These are phyloP conservation scores for Lordiphosa mommai DNA, from an alignment of 1,140 invertebrate species.

Conservation along the genomic window DNA sequence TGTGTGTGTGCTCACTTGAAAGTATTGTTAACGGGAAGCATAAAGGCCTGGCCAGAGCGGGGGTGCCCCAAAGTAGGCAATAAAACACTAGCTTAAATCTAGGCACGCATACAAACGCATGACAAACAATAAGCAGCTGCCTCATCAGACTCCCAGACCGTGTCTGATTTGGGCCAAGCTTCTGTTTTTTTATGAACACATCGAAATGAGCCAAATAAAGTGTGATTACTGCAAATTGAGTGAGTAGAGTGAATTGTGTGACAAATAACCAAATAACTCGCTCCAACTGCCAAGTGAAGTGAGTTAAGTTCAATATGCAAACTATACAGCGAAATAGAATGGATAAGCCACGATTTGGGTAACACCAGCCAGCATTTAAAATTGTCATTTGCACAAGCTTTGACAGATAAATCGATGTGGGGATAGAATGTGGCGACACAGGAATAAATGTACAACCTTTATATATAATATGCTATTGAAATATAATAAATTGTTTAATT, in stretches of 20 bases:
- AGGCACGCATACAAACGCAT: conserved; percentile 55
- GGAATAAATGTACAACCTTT: too few relatives aligned
- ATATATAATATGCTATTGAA: too few relatives aligned
- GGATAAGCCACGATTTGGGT: neutral
- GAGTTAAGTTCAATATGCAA: neutral
- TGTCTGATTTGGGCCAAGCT: conserved; percentile 21
- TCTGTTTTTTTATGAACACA: conserved; percentile 59
- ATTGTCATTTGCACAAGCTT: too few relatives aligned
- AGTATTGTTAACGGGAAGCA: conserved; percentile 67
- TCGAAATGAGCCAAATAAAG: conserved; percentile 68
- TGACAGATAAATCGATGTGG: too few relatives aligned
- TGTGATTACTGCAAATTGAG: conserved; percentile 75
- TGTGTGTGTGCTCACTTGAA: conserved; percentile 59
- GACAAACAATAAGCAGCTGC: conserved; percentile 51
- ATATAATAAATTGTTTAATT: too few relatives aligned
- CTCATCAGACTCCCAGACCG: neutral
- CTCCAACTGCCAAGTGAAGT: conserved; percentile 1
- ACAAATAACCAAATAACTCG: conserved; percentile 19
- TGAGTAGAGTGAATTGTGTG: conserved; percentile 52
- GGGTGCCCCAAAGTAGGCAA: conserved; percentile 62
- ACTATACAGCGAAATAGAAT: neutral
- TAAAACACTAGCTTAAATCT: conserved; percentile 73
- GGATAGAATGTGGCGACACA: too few relatives aligned
- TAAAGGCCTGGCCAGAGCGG: conserved; percentile 29
- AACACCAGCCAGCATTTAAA: too few relatives aligned